Percentiles rank a stretch among this genome's conserved stretches.
Conservation (phyloP, 2,113 vertebrate species). For the Campylorhamphus procurvoides region DNA sequence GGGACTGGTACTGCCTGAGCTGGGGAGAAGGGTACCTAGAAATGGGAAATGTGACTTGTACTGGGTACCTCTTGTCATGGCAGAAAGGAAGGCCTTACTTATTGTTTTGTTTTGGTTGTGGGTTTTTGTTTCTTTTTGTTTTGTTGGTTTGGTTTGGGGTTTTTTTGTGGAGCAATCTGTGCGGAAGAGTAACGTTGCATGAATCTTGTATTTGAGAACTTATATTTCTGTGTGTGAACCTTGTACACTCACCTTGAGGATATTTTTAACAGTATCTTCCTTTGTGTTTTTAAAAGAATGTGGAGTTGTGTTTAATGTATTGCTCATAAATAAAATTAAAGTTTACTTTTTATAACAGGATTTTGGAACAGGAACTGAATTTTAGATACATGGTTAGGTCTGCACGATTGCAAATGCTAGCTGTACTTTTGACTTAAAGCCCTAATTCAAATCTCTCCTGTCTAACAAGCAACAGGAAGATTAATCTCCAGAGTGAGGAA, state of each 20-base stretch:
- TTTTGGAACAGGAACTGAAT: not conserved
- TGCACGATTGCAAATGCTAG: not conserved
- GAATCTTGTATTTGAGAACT: not conserved
- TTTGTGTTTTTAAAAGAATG: not conserved
- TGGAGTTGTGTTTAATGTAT: not conserved
- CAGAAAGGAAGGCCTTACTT: not conserved
- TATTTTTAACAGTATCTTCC: not conserved
- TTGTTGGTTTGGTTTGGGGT: no score
- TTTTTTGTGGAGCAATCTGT: not conserved
- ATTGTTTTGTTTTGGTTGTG: not conserved
- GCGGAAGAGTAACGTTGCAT: not conserved
- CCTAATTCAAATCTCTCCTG: not conserved
- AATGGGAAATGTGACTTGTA: not conserved
- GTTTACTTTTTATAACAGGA: not conserved
- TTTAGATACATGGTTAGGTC: not conserved
- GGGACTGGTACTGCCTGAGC: not conserved
- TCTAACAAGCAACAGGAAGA: not conserved
- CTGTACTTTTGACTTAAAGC: not conserved
- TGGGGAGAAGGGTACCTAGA: not conserved
- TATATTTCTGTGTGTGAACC: not conserved
- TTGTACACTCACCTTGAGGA: fast-evolving
- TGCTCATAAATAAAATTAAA: not conserved
- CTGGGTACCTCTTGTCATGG: not conserved
- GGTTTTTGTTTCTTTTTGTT: not conserved
- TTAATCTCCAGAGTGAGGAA: not conserved